These are phyloP conservation scores for Hippopotamus amphibius DNA, from an alignment of 2,113 vertebrate genomes.

Conservation along the genomic window DNA sequence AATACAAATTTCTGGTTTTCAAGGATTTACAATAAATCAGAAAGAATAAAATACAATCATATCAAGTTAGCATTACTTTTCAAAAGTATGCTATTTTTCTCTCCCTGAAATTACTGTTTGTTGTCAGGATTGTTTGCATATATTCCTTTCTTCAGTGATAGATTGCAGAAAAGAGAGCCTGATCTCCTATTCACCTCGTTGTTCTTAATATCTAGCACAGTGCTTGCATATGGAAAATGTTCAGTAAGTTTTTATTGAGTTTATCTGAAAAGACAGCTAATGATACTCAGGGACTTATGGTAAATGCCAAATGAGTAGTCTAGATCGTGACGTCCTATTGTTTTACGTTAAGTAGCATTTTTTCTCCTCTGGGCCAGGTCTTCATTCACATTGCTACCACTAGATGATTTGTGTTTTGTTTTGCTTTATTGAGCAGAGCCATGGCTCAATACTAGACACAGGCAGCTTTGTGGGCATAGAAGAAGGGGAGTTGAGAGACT, in stretches of 20 bases:
- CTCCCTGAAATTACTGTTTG: not conserved
- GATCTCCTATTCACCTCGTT: not conserved
- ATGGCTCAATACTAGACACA: not conserved
- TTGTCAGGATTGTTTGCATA: not conserved
- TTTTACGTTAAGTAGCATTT: not conserved
- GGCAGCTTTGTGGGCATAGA: not conserved
- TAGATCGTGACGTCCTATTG: not conserved
- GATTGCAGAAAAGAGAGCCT: not conserved
- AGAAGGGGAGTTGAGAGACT: not conserved
- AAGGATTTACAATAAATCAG: constrained; percentile 11
- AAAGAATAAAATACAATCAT: not conserved
- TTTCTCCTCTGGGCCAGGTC: not conserved
- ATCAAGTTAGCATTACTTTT: not conserved
- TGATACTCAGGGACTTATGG: not conserved
- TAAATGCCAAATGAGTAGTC: not conserved
- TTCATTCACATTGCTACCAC: not conserved
- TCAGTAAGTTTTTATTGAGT: constrained; percentile 4
- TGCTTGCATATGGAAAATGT: not conserved
- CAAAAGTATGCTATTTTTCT: not conserved
- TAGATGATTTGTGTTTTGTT: constrained; percentile 1
- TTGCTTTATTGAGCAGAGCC: not conserved
- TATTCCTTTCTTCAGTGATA: not conserved
- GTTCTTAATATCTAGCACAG: not conserved
- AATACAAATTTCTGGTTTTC: constrained; percentile 1
- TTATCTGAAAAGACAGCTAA: not conserved